Base-by-base conservation (phyloP, 2,888 invertebrate genomes). In the Eudasyphora cyanicolor region DNA sequence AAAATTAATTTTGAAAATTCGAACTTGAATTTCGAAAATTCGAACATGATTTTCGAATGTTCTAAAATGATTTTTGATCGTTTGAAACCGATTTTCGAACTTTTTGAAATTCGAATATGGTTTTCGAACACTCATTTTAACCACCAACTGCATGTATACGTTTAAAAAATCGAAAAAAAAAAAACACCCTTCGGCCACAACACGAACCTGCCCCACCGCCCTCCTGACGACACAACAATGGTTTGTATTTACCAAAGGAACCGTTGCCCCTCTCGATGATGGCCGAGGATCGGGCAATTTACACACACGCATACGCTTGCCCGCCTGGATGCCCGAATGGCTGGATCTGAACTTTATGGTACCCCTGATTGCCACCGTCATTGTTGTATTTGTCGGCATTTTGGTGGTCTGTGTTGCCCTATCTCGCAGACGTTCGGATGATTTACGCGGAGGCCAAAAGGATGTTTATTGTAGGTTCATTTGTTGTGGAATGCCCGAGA, bases 401-500 rank as follows among this genome's bases (percentile, higher is more conserved):
- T 95, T 97, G 89, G 97, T 98, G 89, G 96, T 97, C 92, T 97
- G 97, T 92, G 95, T 97, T 89, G 97, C 97, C 45, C 93, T 97
- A 75, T 96, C 97, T 74, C 94, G 97, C 90, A 94, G 97, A 92
- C 95, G 97, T 91, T 93, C 95, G 84, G 94, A 96, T 92, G 97
- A 97, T 91, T 92, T 93, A 88, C 95, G 97, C 90, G 95, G 97
- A 92, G 97, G 97, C 94, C 94, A 94, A 93, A 94, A 95, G 94
- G 94, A 94, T 93, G 93, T 93, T 92, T 95, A 95, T 90, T 95
- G 95, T 95, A 95, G 94, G 95, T 95, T 87, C 77, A 82, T 82
- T 82, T 79, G 76, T 77, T 24, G 67, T 67, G 54, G 82, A 84
- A 84, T 84, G 82, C 79, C 74, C 77, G 64, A 71, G 27, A 64